Conservation (phyloP, 1,140 invertebrate genomes). For the Drosophila orosa region DNA sequence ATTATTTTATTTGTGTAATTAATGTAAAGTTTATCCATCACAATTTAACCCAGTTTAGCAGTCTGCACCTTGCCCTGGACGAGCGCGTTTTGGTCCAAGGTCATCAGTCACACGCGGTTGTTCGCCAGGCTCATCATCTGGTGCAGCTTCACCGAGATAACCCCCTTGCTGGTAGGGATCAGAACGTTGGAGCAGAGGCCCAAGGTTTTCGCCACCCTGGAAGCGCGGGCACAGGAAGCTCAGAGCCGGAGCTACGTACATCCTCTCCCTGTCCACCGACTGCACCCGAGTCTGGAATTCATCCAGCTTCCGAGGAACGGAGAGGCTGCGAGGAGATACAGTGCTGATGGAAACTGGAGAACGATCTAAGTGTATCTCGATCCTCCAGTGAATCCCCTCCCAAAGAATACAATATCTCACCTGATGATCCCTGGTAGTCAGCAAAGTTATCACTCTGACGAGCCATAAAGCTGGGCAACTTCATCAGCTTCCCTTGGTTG, state of each 20-base stretch:
- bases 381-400: not conserved
- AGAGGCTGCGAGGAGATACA: conserved; percentile 5
- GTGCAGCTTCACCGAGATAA: conserved; percentile 55
- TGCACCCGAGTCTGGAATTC: not conserved
- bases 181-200: conserved; percentile 86
- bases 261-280: not conserved
- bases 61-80: conserved; percentile 59
- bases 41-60: conserved; percentile 61
- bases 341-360: not conserved
- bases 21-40: not conserved
- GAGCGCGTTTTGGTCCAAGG: conserved; percentile 48
- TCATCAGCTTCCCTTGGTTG: conserved; percentile 41
- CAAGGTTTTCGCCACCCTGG: conserved; percentile 86
- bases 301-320: not conserved
- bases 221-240: conserved; percentile 85
- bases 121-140: conserved; percentile 29
- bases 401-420: not conserved
- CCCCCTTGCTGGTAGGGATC: conserved; percentile 85
- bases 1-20: not conserved
- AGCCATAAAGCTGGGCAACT: conserved; percentile 43
- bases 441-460: conserved; percentile 14
- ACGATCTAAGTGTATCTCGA: rapidly evolving
- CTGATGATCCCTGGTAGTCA: not conserved
- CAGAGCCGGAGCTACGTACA: not conserved
- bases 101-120: conserved; percentile 48